Base-by-base conservation (phyloP, 2,888 invertebrate species). In the Mesoligia furuncula region DNA sequence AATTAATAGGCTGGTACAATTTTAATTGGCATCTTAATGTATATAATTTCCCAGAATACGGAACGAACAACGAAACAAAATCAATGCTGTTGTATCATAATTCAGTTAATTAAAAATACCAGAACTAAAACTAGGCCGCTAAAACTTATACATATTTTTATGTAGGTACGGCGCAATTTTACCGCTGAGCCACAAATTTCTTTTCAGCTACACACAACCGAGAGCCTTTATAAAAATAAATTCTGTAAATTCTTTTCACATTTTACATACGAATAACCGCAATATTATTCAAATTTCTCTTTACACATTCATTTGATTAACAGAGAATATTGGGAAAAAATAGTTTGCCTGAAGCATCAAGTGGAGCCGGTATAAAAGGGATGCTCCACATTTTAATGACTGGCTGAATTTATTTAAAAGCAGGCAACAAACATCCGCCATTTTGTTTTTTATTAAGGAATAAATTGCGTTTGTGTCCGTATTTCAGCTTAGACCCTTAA, bases 401-500 rank as follows among this genome's bases (percentile, higher is more conserved):
- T 48, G n/a, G 24, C 70, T 64, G n/a, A 65, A 73, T 85, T 31
- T 31, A 51, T 68, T 31, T 70, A 72, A 70, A 73, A 66, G 31
- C 24, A 31, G 36, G 13, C 15, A 64, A n/a, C n/a, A n/a, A n/a
- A n/a, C 13, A 1, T 27, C n/a, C 20, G 6, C 45, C 59, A 42
- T 59, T 66, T 70, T 61, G 15, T 54, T 61, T 66, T 80, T 72
- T 24, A 65, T 31, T 20, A n/a, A n/a, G 13, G 27, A 31, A 81
- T 76, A 69, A 68, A 83, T 70, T 48, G 36, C 27, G 51, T 66
- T n/a, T 71, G 31, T 70, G 62, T 48, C n/a, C 31, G 57, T 76
- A 70, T 68, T 84, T 72, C 54, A 70, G 61, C 20, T 67, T 59
- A 36, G 75, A 73, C 57, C 69, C 62, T 71, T 59, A 42, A 87